These are phyloP conservation scores for Thalassaphorura encarpata DNA, from an alignment of 1,140 invertebrate species.

Conservation along the genomic window DNA sequence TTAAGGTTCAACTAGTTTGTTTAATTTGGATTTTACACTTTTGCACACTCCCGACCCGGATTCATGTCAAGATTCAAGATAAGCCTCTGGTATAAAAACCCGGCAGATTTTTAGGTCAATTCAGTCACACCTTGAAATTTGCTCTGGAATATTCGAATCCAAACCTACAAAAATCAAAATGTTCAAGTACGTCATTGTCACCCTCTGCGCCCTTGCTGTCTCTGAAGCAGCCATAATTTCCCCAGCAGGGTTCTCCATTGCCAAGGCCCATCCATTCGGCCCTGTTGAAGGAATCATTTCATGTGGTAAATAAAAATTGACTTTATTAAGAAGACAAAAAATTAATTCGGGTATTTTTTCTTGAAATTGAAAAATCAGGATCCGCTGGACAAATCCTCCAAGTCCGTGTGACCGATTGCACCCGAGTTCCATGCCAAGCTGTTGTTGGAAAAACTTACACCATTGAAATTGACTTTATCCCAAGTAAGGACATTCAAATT, in stretches of 20 bases:
- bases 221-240: background rate
- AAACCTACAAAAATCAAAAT: background rate
- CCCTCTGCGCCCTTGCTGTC: background rate
- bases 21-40: too few relatives aligned
- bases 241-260: background rate
- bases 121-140: too few relatives aligned
- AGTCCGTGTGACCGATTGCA: background rate
- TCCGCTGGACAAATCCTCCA: background rate
- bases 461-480: background rate
- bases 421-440: background rate
- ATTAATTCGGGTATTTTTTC: too few relatives aligned
- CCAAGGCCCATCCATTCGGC: background rate
- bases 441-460: background rate
- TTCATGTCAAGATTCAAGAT: too few relatives aligned
- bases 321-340: background rate
- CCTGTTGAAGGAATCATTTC: background rate
- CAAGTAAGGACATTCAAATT: background rate
- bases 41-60: too few relatives aligned
- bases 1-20: too few relatives aligned
- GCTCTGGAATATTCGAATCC: too few relatives aligned
- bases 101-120: too few relatives aligned
- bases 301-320: background rate
- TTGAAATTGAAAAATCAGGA: too few relatives aligned
- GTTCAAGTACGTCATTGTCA: background rate
- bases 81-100: too few relatives aligned